Evolutionary conservation across 2,797 vertebrate genomes (phyloP).

Genomic region (Sebastes trivittatus): DNA sequence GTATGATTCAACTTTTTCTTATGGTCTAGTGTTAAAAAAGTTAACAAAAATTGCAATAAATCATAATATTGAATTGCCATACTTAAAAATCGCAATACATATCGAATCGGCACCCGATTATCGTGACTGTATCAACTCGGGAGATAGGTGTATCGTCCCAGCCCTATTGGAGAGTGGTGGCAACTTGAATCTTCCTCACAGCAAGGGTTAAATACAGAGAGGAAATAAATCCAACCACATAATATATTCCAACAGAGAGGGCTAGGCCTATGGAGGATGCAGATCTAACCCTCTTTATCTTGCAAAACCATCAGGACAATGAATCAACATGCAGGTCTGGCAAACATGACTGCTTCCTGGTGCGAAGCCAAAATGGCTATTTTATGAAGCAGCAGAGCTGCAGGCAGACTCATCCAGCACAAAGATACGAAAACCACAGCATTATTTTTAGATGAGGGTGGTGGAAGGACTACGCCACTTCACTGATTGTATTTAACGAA

Average conservation of each 20-base stretch:
- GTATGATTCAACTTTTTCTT: no score
- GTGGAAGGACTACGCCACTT: slow-evolving; percentile 11
- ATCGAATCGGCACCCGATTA: no score
- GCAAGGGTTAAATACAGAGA: background rate
- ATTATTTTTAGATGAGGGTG: slow-evolving; percentile 49
- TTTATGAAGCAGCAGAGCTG: slow-evolving; percentile 48
- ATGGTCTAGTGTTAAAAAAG: no score
- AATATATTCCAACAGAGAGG: background rate
- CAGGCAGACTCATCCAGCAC: slow-evolving; percentile 27
- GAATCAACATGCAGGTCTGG: slow-evolving; percentile 48
- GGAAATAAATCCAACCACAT: background rate
- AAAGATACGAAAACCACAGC: slow-evolving; percentile 22
- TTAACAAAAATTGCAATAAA: no score
- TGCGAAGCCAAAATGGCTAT: slow-evolving; percentile 50
- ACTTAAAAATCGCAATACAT: no score
- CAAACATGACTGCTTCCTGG: slow-evolving; percentile 43
- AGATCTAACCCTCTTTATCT: slow-evolving; percentile 29
- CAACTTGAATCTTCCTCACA: background rate
- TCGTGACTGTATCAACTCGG: no score
- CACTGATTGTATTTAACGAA: slow-evolving; percentile 10
- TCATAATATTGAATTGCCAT: no score
- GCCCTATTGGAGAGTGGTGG: background rate
- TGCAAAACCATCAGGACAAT: slow-evolving; percentile 38
- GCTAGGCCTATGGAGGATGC: background rate
- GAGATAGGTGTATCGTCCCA: background rate